Evolutionary conservation across 2,797 vertebrate species (phyloP), one percentile per base, ranked within the genome.

Genomic region (Microctenopoma steveboyesi): DNA sequence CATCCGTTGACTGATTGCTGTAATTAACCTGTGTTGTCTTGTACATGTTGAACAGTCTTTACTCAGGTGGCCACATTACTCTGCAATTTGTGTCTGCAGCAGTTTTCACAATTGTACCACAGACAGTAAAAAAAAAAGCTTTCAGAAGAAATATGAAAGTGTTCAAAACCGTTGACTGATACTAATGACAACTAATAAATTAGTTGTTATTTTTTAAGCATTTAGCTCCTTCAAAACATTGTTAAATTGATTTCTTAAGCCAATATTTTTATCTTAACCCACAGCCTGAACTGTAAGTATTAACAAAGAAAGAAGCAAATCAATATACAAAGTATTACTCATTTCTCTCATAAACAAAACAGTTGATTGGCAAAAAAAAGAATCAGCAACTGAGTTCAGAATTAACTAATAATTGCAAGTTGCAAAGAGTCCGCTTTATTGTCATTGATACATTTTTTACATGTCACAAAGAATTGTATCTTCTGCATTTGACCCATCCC

Each of bases 41-140:
- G 25, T 35, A 35, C 33, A 35, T 35, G 1, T 56, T 79, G 60
- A 6, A 13, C 25, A 45, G 15, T 37, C 22, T 4, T 33, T 18
- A 18, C n/a, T 62, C 7, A 43, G 52, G 56, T 48, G 5, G 30
- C 66, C 33, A 35, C 33, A 35, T 35, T 35, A 35, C 54, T 70
- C 37, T 60, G 81, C 87, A 67, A 62, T 40, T 27, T 13, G 1
- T 42, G 12, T 51, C 10, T 57, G 13, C 27, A 33, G 48, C 11
- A 7, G 22, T 47, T 39, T 74, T 27, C 3, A 57, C 48, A 11
- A 56, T n/a, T 22, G 7, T 10, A 33, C 15, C 35, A 6, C 15
- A 9, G 16, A 1, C 16, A 51, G 2, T 11, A 4, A 48, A 30
- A n/a, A 12, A 69, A 18, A 2, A 55, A 12, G 1, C 18, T 39